Evolutionary conservation across 2,888 invertebrate species (phyloP).

Genomic region (Dascillus cervinus): DNA sequence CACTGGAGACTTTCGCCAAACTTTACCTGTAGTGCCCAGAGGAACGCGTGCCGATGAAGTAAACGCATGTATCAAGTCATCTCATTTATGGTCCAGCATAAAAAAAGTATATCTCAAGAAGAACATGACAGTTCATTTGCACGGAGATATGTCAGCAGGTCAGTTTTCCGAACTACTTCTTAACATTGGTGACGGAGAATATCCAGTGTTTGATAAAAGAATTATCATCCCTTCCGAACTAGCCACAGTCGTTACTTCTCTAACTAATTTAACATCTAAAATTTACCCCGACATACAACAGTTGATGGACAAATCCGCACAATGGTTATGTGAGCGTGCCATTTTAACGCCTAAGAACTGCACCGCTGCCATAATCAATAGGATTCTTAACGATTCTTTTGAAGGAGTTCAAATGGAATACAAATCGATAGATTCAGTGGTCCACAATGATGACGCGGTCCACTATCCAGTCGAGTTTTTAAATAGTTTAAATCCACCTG

Average conservation of each 20-base stretch:
- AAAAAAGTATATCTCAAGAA: constrained; percentile 15
- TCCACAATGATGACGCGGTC: constrained; percentile 15
- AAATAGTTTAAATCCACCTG: constrained; percentile 25
- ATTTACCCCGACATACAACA: too few species aligned
- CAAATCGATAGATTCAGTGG: constrained; percentile 12
- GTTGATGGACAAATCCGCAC: too few species aligned
- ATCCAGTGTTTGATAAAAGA: not conserved
- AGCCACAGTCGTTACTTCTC: too few species aligned
- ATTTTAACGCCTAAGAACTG: constrained; percentile 32
- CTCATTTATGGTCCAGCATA: constrained; percentile 16
- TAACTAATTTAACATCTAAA: too few species aligned
- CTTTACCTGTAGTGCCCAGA: constrained; percentile 25
- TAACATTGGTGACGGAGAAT: not conserved
- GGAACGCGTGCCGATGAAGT: constrained; percentile 23
- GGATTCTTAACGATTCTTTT: constrained; percentile 4
- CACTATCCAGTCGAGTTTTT: constrained; percentile 31
- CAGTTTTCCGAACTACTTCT: not conserved
- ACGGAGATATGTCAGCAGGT: constrained; percentile 5
- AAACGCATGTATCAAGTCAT: constrained; percentile 24
- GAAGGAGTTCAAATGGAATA: constrained; percentile 5
- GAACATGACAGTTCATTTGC: constrained; percentile 15
- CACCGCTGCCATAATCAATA: constrained; percentile 17
- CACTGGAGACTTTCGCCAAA: constrained; percentile 29
- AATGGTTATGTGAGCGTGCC: constrained; percentile 24
- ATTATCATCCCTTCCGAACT: too few species aligned